phyloP scores from a whole-genome alignment of 2,113 vertebrate genomes.

The Trematocara variabile region DNA sequence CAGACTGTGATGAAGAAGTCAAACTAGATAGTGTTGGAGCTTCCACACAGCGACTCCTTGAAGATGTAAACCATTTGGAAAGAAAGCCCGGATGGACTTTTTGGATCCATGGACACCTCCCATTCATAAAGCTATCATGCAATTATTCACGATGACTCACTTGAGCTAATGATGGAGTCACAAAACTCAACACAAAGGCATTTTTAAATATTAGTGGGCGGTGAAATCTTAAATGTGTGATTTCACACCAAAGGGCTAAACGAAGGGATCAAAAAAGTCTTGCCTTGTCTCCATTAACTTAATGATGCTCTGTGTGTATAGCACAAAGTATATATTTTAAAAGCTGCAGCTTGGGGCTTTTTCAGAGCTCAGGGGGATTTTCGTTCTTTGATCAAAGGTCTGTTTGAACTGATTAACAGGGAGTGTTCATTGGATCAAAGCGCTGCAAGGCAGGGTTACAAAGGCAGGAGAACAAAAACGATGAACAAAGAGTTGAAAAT shows the following conservation, averaged over 20 bases:
- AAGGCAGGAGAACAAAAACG: neutral
- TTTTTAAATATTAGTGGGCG: neutral
- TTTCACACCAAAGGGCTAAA: neutral
- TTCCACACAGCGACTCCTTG: neutral
- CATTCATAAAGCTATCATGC: neutral
- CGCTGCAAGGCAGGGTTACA: neutral
- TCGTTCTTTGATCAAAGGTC: constrained; percentile 53
- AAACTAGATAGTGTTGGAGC: rapidly evolving
- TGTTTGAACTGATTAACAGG: constrained; percentile 62
- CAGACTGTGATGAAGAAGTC: too few relatives aligned
- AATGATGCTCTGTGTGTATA: constrained; percentile 24
- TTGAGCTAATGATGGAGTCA: neutral
- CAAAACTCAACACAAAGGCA: neutral
- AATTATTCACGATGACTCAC: neutral
- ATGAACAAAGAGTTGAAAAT: neutral
- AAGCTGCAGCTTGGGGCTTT: constrained; percentile 29
- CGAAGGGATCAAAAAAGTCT: neutral
- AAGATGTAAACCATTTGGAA: neutral
- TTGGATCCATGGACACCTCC: neutral
- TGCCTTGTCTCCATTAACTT: constrained; percentile 16
- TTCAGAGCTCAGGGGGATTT: constrained; percentile 17
- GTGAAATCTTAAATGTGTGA: neutral
- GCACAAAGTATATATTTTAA: constrained; percentile 41
- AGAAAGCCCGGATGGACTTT: neutral
- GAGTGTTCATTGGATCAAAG: constrained; percentile 49